Base-by-base conservation (phyloP, 2,797 vertebrate species). In the Sebastes trivittatus region DNA sequence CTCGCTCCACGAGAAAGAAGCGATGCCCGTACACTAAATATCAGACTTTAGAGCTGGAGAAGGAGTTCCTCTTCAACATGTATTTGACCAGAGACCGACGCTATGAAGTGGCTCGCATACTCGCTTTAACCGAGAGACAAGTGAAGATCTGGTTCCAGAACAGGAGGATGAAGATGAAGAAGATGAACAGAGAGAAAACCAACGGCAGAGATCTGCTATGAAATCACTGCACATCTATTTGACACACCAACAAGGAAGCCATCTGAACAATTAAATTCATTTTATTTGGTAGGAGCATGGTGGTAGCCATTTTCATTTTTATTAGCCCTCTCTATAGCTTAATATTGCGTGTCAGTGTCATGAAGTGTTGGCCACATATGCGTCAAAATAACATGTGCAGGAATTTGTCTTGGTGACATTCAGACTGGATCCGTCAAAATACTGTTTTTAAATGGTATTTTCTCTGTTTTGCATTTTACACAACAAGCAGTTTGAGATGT, bases 81-180 rank as follows among this genome's bases (percentile, higher is more conserved):
- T 99, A 99, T 95, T 94, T 99, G 95, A 99, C 98, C 25, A 95
- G 98, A 86, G 98, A 99, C 91, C 97, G 98, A 27, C 97, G 98
- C 84, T 99, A 97, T 58, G 98, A 99, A 89, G 98, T 99, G 75
- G 98, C 98, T 89, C 96, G 98, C 89, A 99, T 99, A 91, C 96
- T 99, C 88, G 98, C 96, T 93, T 96, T 99, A 88, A 99, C 98
- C 71, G 98, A 99, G 92, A 97, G 98, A 94, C 98, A 99, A 94
- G 98, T 99, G 90, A 99, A 99, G 96, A 99, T 99, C 91, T 99
- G 98, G 98, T 99, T 99, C 93, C 98, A 99, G 93, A 99, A 99
- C 95, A 96, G 98, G 89, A 97, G 98, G 93, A 99, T 99, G 98
- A 99, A 99, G 96, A 99, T 99, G 98, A 99, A 99, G 96, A 99